Evolutionary conservation across 2,888 invertebrate genomes (phyloP), one percentile per base, ranked within the genome.

Genomic region (Tridacna crocea): DNA sequence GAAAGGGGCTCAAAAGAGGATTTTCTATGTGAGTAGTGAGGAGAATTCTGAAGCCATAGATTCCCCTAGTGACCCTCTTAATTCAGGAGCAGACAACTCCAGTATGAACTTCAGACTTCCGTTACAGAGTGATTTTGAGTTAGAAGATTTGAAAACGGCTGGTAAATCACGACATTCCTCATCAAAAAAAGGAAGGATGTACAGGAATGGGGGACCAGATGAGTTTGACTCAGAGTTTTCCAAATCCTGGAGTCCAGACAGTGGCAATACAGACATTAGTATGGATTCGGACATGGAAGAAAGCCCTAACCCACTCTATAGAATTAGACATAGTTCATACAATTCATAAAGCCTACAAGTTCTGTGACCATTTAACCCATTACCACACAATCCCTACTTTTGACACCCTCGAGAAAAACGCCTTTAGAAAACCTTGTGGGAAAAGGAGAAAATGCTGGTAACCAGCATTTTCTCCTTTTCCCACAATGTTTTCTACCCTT

Each of bases 11-110:
- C 82, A 87, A 22, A 87, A 85, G 65, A 77, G 80, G 26, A 72
- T 92, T 75, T 92, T 92, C 82, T 92, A 92, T 81, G 90, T 91
- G 85, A 92, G 92, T 77, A 92, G 92, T 77, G 92, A 91, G 68
- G 92, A 92, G 63, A 90, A 89, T 66, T 91, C 90, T 0, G 90
- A 90, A 72, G 88, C 85, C 11, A 88, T 88, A 0, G 90, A 90
- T 58, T 90, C 90, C 2, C 90, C 90, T 8, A 84, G 82, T 77
- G 87, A 87, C 17, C 68, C 77, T 19, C 58, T 61, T 36, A 27
- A 27, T 27, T 66, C 79, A 46, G 77, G 77, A 12, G 70, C 75
- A 47, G 61, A 48, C 13, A 75, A 73, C 61, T n/a, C 78, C 0
- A 83, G 79, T 65, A 80, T 83, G 46, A 80, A 80, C 51, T 82